phyloP scores from a whole-genome alignment of 2,797 vertebrate genomes.

The Coccyzus lansbergi region DNA sequence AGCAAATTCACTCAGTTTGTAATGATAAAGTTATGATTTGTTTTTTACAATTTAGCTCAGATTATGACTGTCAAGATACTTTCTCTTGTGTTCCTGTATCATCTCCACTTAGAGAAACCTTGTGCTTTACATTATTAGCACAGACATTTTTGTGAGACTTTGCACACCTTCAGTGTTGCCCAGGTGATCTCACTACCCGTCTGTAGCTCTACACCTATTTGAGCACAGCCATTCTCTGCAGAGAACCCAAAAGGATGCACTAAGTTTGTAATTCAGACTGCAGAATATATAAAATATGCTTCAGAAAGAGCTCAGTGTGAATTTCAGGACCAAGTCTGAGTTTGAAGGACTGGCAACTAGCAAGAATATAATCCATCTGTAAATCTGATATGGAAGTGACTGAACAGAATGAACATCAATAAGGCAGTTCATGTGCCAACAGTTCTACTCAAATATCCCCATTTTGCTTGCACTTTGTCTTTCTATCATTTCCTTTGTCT shows the following conservation, averaged over 20 bases:
- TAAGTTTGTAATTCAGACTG: background rate
- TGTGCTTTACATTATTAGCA: background rate
- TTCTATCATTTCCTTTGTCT: background rate
- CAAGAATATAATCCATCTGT: background rate
- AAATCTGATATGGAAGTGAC: background rate
- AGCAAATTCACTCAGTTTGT: background rate
- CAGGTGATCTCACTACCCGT: background rate
- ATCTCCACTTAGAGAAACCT: background rate
- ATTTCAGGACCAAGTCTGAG: background rate
- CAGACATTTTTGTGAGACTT: background rate
- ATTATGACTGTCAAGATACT: background rate
- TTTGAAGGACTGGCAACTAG: background rate
- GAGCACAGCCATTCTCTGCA: background rate
- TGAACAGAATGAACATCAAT: conserved; percentile 26
- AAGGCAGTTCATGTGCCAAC: background rate
- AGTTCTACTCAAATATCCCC: background rate
- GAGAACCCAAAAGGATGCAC: background rate
- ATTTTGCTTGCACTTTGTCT: background rate
- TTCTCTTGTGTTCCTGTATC: background rate
- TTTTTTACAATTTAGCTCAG: background rate
- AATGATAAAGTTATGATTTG: background rate
- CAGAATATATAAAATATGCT: background rate
- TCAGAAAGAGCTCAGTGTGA: background rate
- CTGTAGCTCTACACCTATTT: background rate
- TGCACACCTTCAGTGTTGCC: background rate